Evolutionary conservation across 2,797 vertebrate genomes (phyloP), one percentile per base, ranked within the genome.

Genomic region (Arremon brunneinucha): DNA sequence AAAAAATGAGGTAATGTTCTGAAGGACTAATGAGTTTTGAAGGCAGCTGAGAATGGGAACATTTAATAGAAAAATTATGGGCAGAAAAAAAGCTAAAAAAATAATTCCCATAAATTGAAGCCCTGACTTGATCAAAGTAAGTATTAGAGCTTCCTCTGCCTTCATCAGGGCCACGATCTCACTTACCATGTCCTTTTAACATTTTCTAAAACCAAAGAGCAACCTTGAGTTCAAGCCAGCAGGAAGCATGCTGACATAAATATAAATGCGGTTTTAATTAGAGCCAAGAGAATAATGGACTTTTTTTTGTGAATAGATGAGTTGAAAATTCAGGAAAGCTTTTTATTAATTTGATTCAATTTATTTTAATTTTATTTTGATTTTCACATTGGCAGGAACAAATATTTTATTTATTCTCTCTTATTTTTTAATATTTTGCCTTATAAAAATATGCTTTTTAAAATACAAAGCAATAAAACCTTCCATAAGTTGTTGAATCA

Each of bases 251-350:
- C 20, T 92, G 77, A 84, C 39, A 85, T 34, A 91, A 87, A 85
- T 72, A 57, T 35, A 55, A 93, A 85, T 84, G 60, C 74, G n/a
- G 16, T 69, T 96, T 81, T 96, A 96, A 96, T 92, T 84, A 83
- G 4, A 92, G 11, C 6, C 26, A 77, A 55, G 23, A 86, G 13
- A 83, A 59, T 72, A 91, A 85, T 39, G 39, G 22, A 47, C 4
- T 3, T 46, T 44, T 23, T 52, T 44, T 62, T 35, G 7, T 72
- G 4, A 80, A 50, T 32, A 80, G 3, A 35, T 80, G 14, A 80
- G 7, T 24, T 39, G 9, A 87, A 87, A 76, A 85, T 50, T 53
- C 7, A 53, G 16, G 16, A 78, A 79, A 80, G 34, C 24, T 74
- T 67, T 67, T 74, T 46, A 72, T 41, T 60, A 22, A 59, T 81